Evolutionary conservation across 1,140 invertebrate species (phyloP).

Genomic region (Bombus waltoni): DNA sequence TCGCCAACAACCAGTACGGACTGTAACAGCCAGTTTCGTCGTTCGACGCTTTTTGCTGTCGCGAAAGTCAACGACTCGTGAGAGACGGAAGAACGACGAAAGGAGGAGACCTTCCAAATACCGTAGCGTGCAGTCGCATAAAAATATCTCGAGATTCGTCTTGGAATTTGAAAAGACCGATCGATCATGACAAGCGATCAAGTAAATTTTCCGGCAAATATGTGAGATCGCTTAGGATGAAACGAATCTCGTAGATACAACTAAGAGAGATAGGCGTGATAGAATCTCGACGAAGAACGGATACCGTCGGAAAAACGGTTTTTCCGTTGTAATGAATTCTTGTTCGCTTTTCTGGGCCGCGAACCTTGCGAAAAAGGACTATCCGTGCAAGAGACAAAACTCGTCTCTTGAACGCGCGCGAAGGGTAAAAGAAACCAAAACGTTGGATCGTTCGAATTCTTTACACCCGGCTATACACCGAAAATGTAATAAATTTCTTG

Average conservation of each 20-base stretch:
- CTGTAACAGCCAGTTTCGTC: slow-evolving; percentile 50
- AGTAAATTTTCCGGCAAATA: neutral
- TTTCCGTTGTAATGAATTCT: neutral
- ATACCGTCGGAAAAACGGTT: neutral
- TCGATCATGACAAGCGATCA: neutral
- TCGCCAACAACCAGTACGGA: slow-evolving; percentile 27
- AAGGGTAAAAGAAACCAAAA: neutral
- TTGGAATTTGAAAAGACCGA: neutral
- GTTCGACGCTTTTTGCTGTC: slow-evolving; percentile 56
- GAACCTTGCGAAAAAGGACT: neutral
- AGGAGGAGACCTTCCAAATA: slow-evolving; percentile 14
- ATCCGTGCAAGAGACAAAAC: neutral
- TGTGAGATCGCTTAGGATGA: too few species aligned
- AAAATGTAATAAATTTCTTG: slow-evolving; percentile 42
- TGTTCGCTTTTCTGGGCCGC: neutral
- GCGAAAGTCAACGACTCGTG: slow-evolving; percentile 44
- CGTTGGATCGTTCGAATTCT: neutral
- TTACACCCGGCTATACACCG: neutral
- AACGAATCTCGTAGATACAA: neutral
- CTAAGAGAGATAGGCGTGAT: neutral
- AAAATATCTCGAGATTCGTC: neutral
- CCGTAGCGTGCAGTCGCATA: neutral
- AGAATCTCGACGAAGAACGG: neutral
- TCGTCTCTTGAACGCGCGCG: neutral
- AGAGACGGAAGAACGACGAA: slow-evolving; percentile 35